Percentiles rank a stretch among this genome's conserved stretches.
phyloP scores from a whole-genome alignment of 2,113 vertebrate species.

The Notechis scutatus region DNA sequence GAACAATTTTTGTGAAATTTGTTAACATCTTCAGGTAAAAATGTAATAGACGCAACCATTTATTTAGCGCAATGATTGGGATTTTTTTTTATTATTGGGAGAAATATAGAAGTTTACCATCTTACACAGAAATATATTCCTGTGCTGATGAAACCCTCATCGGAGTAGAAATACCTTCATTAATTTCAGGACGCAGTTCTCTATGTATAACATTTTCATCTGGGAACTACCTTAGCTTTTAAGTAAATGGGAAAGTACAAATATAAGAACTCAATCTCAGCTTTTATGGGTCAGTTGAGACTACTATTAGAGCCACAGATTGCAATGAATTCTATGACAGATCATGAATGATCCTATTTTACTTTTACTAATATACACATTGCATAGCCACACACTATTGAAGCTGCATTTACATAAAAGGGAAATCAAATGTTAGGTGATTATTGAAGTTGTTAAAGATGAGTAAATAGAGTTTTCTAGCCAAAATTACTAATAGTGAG shows the following conservation, averaged over 20 bases:
- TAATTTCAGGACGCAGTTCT: neutral
- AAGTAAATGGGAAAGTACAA: neutral
- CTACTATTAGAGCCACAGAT: neutral
- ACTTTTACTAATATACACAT: constrained; percentile 63
- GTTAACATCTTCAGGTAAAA: constrained; percentile 31
- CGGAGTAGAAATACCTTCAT: neutral
- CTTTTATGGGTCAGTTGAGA: neutral
- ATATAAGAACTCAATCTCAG: neutral
- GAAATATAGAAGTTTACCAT: neutral
- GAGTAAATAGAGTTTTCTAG: constrained; percentile 56
- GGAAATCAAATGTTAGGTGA: constrained; percentile 55
- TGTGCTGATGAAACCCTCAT: neutral
- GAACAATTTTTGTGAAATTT: constrained; percentile 37
- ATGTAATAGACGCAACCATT: neutral
- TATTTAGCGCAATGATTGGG: neutral
- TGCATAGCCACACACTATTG: constrained; percentile 70
- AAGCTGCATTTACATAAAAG: constrained; percentile 47
- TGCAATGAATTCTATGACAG: neutral
- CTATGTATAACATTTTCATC: neutral
- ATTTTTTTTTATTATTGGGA: neutral
- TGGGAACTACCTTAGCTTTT: neutral
- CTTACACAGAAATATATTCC: neutral
- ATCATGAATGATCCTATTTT: constrained; percentile 33
- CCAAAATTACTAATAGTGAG: constrained; percentile 50
- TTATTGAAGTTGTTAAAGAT: constrained; percentile 59